Base-by-base conservation (phyloP, 2,113 vertebrate species). In the Gnathonemus echidnorhynchus region DNA sequence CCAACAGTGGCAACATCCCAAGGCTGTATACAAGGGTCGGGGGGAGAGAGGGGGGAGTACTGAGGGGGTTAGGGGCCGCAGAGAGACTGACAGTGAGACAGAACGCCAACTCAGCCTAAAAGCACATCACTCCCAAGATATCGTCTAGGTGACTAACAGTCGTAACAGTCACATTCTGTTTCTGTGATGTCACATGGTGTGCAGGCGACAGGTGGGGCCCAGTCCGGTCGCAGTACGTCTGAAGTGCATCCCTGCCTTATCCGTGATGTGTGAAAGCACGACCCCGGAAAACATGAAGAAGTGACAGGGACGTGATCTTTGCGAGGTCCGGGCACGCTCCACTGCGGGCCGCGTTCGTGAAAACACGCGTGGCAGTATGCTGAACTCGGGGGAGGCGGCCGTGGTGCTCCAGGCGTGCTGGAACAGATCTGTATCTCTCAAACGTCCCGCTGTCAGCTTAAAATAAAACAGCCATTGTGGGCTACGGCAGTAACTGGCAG, bases 341-440 rank as follows among this genome's bases (percentile, higher is more conserved):
- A 52, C 91, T 91, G 88, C 85, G 83, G 46, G 0, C 24, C 53
- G 5, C 45, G 45, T 74, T 39, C 62, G 5, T 15, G 74, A 87
- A 93, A 90, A 45, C 48, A 15, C 15, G 39, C 21, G 86, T 62
- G 53, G 39, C 84, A 89, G 90, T 89, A 87, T 91, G 88, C 89
- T 84, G 49, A 58, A 87, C 85, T 1, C 13, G 9, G 21, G 5
- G 27, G 74, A 86, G 74, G 0, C 2, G 83, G 62, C 17, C 2
- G 8, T 8, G 27, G 87, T 87, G 74, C 92, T 90, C 87, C 87
- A 89, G 88, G 70, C 89, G 86, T 91, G 91, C 88, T 93, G 89
- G 66, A 90, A 91, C 87, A 93, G 89, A 92, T 93, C 91, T 89
- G 87, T 93, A 89, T 92, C 90, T 91, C 90, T 24, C 87, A 89